phyloP scores from a whole-genome alignment of 2,888 invertebrate genomes.

The Platynereis dumerilii region DNA sequence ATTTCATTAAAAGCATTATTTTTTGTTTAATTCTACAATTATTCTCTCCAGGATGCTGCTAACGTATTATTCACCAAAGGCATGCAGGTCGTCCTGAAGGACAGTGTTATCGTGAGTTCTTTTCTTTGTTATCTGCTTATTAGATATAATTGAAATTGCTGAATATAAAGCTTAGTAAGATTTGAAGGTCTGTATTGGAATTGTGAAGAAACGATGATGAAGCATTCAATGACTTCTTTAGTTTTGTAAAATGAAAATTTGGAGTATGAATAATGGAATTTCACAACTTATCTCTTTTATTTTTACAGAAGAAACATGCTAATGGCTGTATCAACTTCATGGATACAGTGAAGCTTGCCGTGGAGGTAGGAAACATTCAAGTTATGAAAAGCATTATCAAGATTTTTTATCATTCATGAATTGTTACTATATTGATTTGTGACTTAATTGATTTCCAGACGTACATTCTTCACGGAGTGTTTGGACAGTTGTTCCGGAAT shows the following conservation, averaged over 20 bases:
- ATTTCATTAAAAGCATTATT: not conserved
- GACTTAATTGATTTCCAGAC: too few relatives aligned
- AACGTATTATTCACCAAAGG: conserved; percentile 51
- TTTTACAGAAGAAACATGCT: conserved; percentile 45
- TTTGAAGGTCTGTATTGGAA: too few relatives aligned
- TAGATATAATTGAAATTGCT: not conserved
- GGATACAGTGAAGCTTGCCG: conserved; percentile 54
- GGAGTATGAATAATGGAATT: not conserved
- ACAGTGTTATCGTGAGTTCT: conserved; percentile 47
- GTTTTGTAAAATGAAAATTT: too few relatives aligned
- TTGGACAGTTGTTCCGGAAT: conserved; percentile 73
- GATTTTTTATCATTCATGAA: too few relatives aligned
- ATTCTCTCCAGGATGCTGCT: conserved; percentile 46
- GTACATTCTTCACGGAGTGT: conserved; percentile 78
- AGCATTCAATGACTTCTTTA: too few relatives aligned
- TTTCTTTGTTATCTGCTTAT: not conserved
- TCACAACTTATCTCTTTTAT: conserved; percentile 33
- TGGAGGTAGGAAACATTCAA: conserved; percentile 46
- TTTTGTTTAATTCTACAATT: not conserved
- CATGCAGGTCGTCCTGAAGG: conserved; percentile 55
- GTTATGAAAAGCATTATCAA: not conserved
- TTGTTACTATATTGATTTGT: too few relatives aligned
- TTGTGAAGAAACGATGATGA: too few relatives aligned
- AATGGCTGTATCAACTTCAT: conserved; percentile 33
- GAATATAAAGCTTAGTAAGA: not conserved